Percentiles rank a stretch among this genome's conserved stretches.
phyloP scores from a whole-genome alignment of 2,113 vertebrate species.

The Strix aluco region DNA sequence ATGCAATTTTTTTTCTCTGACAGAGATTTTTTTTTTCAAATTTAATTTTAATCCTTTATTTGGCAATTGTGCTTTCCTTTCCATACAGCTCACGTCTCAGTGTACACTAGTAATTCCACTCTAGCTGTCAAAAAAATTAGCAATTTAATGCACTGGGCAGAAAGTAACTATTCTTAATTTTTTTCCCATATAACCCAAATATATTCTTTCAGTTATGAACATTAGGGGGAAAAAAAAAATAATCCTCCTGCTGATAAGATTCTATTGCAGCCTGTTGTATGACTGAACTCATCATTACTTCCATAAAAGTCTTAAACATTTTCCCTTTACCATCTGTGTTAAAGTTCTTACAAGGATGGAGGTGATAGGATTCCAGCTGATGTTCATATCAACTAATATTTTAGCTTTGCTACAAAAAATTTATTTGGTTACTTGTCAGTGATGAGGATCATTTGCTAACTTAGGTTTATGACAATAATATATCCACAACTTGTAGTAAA shows the following conservation, averaged over 20 bases:
- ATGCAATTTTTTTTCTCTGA: neutral
- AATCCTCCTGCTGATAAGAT: neutral
- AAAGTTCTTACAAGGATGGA: neutral
- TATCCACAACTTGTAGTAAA: neutral
- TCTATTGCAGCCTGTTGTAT: slow-evolving; percentile 11
- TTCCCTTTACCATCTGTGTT: slow-evolving; percentile 14
- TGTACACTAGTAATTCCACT: slow-evolving; percentile 31
- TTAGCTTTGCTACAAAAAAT: neutral
- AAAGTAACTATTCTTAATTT: slow-evolving; percentile 50
- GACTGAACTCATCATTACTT: slow-evolving; percentile 23
- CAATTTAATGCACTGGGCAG: slow-evolving; percentile 12
- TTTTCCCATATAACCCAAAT: slow-evolving; percentile 21
- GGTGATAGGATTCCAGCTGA: neutral
- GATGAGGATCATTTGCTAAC: neutral
- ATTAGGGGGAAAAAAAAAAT: neutral
- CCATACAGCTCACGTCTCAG: slow-evolving; percentile 4
- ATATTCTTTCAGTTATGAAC: slow-evolving; percentile 12
- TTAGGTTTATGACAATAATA: neutral
- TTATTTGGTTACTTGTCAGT: neutral
- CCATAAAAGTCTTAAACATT: slow-evolving; percentile 27
- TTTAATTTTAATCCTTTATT: slow-evolving; percentile 37
- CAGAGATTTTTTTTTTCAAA: neutral
- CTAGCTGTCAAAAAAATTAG: slow-evolving; percentile 33
- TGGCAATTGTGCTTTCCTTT: neutral
- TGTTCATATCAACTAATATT: neutral